Conservation (phyloP, 2,797 vertebrate species). For the Botia almorhae region DNA sequence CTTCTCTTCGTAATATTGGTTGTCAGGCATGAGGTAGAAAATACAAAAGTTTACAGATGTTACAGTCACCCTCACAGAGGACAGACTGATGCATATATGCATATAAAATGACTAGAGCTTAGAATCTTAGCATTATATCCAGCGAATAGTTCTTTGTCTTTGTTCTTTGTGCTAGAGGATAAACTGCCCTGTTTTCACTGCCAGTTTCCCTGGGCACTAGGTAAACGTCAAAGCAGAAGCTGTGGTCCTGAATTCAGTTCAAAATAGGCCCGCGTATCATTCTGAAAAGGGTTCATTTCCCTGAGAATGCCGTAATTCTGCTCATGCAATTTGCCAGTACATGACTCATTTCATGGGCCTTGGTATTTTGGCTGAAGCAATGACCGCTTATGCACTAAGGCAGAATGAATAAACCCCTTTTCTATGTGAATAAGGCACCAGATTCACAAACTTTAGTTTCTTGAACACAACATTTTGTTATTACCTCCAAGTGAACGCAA, state of each 20-base stretch:
- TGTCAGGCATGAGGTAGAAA: no score
- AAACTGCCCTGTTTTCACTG: not conserved
- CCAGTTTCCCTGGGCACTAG: not conserved
- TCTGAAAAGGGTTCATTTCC: slow-evolving; percentile 14
- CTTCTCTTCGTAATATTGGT: not conserved
- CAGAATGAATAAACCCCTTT: not conserved
- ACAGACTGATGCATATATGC: not conserved
- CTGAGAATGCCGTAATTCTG: not conserved
- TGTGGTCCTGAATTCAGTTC: slow-evolving; percentile 17
- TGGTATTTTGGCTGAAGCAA: not conserved
- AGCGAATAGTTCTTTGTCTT: no score
- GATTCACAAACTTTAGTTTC: no score
- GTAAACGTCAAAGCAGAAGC: not conserved
- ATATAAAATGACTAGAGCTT: not conserved
- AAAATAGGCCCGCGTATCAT: not conserved
- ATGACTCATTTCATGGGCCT: not conserved
- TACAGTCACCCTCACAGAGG: not conserved
- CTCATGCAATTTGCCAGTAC: not conserved
- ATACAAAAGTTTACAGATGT: no score
- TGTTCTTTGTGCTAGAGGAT: no score
- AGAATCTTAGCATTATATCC: no score
- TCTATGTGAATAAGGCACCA: no score
- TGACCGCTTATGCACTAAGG: not conserved
- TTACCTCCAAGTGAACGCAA: no score
- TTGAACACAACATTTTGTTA: no score